Percentiles rank a stretch among this genome's conserved stretches.
Conservation (phyloP, 2,113 vertebrate species). For the Delphinapterus leucas region DNA sequence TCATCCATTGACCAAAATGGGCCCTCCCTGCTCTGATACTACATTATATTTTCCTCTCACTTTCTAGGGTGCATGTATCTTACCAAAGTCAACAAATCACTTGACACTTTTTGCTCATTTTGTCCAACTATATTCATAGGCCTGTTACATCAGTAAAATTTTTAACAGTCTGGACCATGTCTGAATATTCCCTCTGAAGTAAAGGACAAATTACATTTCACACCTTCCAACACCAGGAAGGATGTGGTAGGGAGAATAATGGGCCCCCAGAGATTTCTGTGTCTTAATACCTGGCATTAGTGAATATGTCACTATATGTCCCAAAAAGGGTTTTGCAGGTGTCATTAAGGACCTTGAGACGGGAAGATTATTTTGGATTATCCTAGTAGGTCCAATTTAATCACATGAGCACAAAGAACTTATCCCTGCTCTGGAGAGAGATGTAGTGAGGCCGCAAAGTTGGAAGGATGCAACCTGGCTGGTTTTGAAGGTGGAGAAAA, state of each 20-base stretch:
- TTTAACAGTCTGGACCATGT: not conserved
- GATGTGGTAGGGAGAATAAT: not conserved
- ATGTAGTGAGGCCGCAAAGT: not conserved
- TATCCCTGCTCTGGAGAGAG: not conserved
- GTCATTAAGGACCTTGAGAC: not conserved
- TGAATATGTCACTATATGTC: not conserved
- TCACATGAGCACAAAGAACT: not conserved
- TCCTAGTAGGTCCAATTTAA: not conserved
- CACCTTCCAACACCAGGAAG: not conserved
- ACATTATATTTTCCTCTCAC: not conserved
- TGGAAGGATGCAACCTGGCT: not conserved
- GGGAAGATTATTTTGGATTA: not conserved
- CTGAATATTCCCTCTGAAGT: not conserved
- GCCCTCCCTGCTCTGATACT: not conserved
- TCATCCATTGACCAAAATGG: not conserved
- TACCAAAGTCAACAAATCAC: not conserved
- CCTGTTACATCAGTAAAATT: not conserved
- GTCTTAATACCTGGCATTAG: not conserved
- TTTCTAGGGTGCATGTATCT: not conserved
- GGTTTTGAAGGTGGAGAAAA: not conserved
- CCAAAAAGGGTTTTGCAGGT: not conserved
- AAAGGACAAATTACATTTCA: not conserved
- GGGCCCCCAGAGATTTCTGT: not conserved
- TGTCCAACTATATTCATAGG: not conserved
- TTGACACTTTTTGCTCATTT: not conserved